A percentile compares a stretch with the other conserved stretches of the same genome.
Conservation (phyloP, 2,888 invertebrate genomes). For the Eupsilia transversa region DNA sequence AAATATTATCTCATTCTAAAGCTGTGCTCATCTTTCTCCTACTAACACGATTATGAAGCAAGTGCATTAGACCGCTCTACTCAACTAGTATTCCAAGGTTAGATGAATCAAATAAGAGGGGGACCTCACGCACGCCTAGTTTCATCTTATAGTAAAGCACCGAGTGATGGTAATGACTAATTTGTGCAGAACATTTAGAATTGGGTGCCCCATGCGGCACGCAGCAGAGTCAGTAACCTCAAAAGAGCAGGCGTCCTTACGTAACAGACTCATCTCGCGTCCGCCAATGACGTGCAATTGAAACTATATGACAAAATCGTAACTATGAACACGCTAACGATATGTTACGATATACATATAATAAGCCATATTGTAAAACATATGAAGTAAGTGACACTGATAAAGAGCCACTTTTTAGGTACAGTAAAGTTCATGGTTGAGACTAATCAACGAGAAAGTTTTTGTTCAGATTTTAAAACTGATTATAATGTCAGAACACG, state of each 20-base stretch:
- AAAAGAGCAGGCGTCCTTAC: constrained; percentile 70
- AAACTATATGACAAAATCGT: constrained; percentile 65
- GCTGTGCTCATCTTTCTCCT: constrained; percentile 44
- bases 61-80: constrained; percentile 48
- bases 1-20: constrained; percentile 39
- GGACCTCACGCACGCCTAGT: constrained; percentile 37
- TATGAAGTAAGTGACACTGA: constrained; percentile 35
- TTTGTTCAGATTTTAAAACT: constrained; percentile 8
- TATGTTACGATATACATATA: constrained; percentile 54
- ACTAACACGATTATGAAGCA: constrained; percentile 56
- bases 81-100: constrained; percentile 60
- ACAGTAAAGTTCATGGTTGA: constrained; percentile 53
- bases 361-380: constrained; percentile 54
- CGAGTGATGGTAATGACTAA: constrained; percentile 56
- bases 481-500: neutral
- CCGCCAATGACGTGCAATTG: constrained; percentile 66
- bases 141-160: constrained; percentile 52
- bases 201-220: constrained; percentile 59
- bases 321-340: constrained; percentile 52
- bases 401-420: constrained; percentile 31
- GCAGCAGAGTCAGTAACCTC: constrained; percentile 79
- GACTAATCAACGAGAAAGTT: constrained; percentile 38
- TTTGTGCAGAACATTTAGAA: constrained; percentile 61
- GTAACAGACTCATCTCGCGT: constrained; percentile 76
- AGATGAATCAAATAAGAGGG: constrained; percentile 56